Evolutionary conservation across 2,113 vertebrate genomes (phyloP).

Genomic region (Eulemur rufifrons): DNA sequence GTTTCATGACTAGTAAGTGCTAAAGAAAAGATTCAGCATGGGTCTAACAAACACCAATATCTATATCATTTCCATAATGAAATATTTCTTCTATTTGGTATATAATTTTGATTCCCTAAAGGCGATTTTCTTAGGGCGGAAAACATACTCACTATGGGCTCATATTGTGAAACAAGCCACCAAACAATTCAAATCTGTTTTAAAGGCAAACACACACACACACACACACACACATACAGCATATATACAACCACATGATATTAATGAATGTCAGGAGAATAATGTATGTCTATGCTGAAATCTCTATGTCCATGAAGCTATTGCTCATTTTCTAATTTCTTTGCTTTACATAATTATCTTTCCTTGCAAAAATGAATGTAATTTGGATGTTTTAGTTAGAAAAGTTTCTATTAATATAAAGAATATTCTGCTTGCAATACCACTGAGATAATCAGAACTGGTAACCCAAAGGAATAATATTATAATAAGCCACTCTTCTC

Average conservation of each 20-base stretch:
- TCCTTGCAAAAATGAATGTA: not conserved
- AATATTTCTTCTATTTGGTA: not conserved
- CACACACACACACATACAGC: not conserved
- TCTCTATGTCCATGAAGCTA: not conserved
- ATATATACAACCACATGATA: not conserved
- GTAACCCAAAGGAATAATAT: not conserved
- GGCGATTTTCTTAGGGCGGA: not conserved
- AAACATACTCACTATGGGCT: not conserved
- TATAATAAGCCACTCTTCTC: not conserved
- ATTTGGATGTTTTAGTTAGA: not conserved
- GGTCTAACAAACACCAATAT: not conserved
- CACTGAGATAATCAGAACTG: constrained; percentile 13
- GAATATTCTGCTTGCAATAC: not conserved
- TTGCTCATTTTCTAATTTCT: constrained; percentile 45
- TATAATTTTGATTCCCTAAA: not conserved
- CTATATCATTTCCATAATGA: not conserved
- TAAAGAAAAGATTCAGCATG: not conserved
- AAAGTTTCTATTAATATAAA: constrained; percentile 55
- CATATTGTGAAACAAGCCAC: not conserved
- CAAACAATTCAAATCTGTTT: not conserved
- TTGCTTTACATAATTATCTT: constrained; percentile 31
- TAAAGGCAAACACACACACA: not conserved
- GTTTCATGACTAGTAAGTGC: not conserved
- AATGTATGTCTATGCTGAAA: not conserved
- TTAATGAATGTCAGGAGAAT: not conserved